Percentiles rank a stretch among this genome's conserved stretches.
Conservation (phyloP, 2,797 vertebrate species). For the Loriculus beryllinus region DNA sequence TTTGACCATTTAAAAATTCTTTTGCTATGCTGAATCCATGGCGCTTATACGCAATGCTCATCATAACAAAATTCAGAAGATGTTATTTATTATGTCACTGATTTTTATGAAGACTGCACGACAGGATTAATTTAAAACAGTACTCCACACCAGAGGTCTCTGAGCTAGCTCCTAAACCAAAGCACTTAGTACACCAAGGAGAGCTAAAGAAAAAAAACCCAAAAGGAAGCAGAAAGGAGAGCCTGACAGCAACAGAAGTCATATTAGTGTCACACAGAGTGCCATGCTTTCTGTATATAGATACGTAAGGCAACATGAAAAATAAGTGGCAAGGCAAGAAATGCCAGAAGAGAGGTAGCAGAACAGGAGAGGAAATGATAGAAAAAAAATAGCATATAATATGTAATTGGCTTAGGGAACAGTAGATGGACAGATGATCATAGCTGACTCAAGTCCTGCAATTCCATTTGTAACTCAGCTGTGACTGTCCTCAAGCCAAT, state of each 20-base stretch:
- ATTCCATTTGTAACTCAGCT: not conserved
- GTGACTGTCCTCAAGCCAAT: not conserved
- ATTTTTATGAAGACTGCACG: not conserved
- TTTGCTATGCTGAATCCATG: not conserved
- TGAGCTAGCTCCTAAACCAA: not conserved
- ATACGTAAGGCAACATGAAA: not conserved
- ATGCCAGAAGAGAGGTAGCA: not conserved
- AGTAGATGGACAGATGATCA: not conserved
- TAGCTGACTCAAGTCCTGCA: fast-evolving
- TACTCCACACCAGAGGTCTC: not conserved
- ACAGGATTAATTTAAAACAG: not conserved
- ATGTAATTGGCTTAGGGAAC: not conserved
- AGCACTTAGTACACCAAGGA: not conserved
- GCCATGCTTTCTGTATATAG: not conserved
- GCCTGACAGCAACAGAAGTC: not conserved
- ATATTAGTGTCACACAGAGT: not conserved
- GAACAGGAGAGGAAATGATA: not conserved
- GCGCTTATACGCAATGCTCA: not conserved
- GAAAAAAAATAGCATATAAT: not conserved
- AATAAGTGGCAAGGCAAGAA: not conserved
- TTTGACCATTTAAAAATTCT: not conserved
- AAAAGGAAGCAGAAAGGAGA: not conserved
- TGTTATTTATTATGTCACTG: not conserved
- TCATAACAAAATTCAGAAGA: not conserved
- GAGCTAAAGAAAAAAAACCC: not conserved